Percentiles rank a stretch among this genome's conserved stretches.
phyloP scores from a whole-genome alignment of 2,888 invertebrate genomes.

The Clivina fossor region DNA sequence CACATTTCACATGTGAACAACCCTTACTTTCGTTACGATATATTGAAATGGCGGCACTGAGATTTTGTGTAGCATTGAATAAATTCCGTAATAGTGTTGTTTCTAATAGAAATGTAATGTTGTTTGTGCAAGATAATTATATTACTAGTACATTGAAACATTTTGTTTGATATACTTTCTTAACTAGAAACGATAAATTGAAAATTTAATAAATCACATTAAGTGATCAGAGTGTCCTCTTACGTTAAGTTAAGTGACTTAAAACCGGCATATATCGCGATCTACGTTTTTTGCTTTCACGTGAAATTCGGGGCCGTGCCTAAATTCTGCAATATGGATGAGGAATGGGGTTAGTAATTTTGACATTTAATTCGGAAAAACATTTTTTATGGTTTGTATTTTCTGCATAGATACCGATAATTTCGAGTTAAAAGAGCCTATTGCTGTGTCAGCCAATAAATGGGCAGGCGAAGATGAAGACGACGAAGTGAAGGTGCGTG shows the following conservation, averaged over 20 bases:
- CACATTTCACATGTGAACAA: slow-evolving; percentile 9
- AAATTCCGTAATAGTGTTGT: slow-evolving; percentile 21
- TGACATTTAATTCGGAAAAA: background rate
- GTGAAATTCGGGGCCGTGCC: slow-evolving; percentile 32
- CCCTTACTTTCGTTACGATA: slow-evolving; percentile 11
- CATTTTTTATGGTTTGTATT: too few relatives aligned
- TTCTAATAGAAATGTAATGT: slow-evolving; percentile 31
- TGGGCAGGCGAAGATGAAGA: slow-evolving; percentile 91
- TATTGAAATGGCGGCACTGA: slow-evolving; percentile 34
- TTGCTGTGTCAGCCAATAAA: slow-evolving; percentile 62
- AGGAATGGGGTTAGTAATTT: slow-evolving; percentile 30
- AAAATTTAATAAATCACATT: slow-evolving; percentile 12
- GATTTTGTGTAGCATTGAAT: slow-evolving; percentile 16
- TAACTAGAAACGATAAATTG: slow-evolving; percentile 6
- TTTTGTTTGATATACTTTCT: slow-evolving; percentile 32
- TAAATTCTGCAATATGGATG: slow-evolving; percentile 30
- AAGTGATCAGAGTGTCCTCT: slow-evolving; percentile 32
- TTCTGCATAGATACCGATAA: slow-evolving; percentile 22
- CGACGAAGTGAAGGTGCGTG: slow-evolving; percentile 76
- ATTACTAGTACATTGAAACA: slow-evolving; percentile 29
- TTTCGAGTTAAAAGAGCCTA: slow-evolving; percentile 46
- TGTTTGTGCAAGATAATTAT: slow-evolving; percentile 24
- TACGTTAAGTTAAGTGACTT: slow-evolving; percentile 29
- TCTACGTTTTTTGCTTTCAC: slow-evolving; percentile 26
- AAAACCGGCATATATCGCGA: slow-evolving; percentile 10